These are phyloP conservation scores for Abscondita cerata DNA, from an alignment of 2,888 invertebrate genomes.

Conservation along the genomic window DNA sequence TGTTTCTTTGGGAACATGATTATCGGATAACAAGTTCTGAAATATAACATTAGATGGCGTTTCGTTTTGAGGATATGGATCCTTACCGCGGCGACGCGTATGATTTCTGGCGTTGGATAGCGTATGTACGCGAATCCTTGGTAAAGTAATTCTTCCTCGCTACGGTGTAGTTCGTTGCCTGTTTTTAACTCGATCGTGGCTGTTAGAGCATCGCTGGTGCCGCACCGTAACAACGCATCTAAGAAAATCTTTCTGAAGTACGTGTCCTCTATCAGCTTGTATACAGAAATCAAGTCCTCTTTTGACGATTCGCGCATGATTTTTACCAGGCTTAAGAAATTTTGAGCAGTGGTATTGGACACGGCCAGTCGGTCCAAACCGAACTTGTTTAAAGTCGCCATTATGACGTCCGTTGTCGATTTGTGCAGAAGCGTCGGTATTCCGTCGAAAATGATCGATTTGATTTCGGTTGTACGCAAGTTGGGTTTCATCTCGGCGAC, in stretches of 20 bases:
- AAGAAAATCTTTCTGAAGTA: slow-evolving; percentile 76
- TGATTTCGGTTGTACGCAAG: slow-evolving; percentile 41
- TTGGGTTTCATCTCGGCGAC: not conserved
- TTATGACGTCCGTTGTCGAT: too few species aligned
- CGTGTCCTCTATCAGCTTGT: slow-evolving; percentile 67
- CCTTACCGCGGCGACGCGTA: not conserved
- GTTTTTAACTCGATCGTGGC: slow-evolving; percentile 73
- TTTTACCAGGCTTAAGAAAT: slow-evolving; percentile 70
- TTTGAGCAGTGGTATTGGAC: too few species aligned
- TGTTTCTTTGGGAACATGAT: slow-evolving; percentile 69
- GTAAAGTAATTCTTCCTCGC: slow-evolving; percentile 69
- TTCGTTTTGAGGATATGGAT: too few species aligned
- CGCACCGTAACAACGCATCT: slow-evolving; percentile 81
- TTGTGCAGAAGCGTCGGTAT: too few species aligned
- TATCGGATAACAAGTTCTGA: slow-evolving; percentile 49
- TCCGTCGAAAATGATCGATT: slow-evolving; percentile 77
- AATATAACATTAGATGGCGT: too few species aligned
- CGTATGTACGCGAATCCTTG: slow-evolving; percentile 64
- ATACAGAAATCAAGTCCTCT: slow-evolving; percentile 74
- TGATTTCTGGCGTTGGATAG: not conserved
- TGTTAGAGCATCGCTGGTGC: slow-evolving; percentile 78
- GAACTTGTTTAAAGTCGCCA: too few species aligned
- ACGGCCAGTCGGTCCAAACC: too few species aligned
- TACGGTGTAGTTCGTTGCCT: slow-evolving; percentile 64
- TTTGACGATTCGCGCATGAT: slow-evolving; percentile 71